Base-by-base conservation (phyloP, 1,140 invertebrate species). In the Pectinophora gossypiella region DNA sequence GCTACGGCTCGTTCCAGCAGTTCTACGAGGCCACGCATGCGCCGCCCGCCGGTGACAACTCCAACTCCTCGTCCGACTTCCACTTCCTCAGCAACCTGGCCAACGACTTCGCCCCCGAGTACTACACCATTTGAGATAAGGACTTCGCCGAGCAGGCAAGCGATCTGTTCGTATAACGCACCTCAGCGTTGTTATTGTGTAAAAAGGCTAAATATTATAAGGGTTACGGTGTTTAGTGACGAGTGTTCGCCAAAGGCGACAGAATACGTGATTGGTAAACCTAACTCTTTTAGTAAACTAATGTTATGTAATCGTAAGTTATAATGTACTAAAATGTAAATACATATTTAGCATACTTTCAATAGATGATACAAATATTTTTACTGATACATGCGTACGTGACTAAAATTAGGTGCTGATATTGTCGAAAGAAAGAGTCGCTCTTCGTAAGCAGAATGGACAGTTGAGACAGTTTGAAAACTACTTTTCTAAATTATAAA, bases 31-130 rank as follows among this genome's bases (percentile, higher is more conserved):
- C 88, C 3, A 85, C 90, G 13, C 86, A 89, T 56, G 82, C 85
- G 12, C 74, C 87, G 40, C 84, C 91, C 19, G 76, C 89, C 61
- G 83, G 91, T n/a, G 94, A 96, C 59, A 95, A 95, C 80, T 95
- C 94, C 61, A 96, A 96, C 72, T 95, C 94, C 69, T 96, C 95
- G 0, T 96, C 95, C 6, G 96, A 97, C 73, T 97, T 97, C 78
- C 96, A 97, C 79, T 97, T 97, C 69, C 90, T 97, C 35, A 96
- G 94, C 69, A 97, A 95, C 72, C 89, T 97, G 64, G 95, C 95
- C 48, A 96, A 96, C 81, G 95, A 97, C 69, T 97, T 96, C 76
- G 95, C 94, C 0, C 95, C 95, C 0, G 96, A 97, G 78, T 97
- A 97, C 77, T 97, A 97, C 87, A 94, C 95, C 83, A 93, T 96